phyloP scores from a whole-genome alignment of 2,113 vertebrate species.

The Siphamia tubifer region DNA sequence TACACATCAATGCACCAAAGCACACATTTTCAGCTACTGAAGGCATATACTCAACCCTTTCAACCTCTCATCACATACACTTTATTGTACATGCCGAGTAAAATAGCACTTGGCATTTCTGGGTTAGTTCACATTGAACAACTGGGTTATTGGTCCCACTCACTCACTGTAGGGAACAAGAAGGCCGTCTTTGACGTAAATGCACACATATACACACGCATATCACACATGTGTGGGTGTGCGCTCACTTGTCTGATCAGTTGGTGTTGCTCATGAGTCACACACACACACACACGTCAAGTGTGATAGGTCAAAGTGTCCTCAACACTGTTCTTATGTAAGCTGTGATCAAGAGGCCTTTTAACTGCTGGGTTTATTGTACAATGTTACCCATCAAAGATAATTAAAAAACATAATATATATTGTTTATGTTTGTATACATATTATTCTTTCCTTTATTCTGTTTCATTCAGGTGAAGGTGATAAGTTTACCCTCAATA shows the following conservation, averaged over 20 bases:
- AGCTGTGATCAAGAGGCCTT: neutral
- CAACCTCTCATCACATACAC: neutral
- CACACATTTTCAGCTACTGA: neutral
- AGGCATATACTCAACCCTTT: neutral
- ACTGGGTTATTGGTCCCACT: slow-evolving; percentile 14
- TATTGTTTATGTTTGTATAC: no score
- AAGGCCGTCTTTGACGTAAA: slow-evolving; percentile 3
- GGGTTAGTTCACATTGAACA: slow-evolving; percentile 49
- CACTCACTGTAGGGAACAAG: slow-evolving; percentile 4
- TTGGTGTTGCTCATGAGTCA: slow-evolving; percentile 1
- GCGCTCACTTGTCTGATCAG: neutral
- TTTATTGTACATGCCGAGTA: neutral
- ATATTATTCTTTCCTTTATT: no score
- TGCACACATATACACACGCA: neutral
- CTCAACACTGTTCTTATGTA: slow-evolving; percentile 14
- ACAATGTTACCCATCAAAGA: no score
- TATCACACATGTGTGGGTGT: neutral
- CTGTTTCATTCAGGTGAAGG: no score
- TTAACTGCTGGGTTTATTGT: no score
- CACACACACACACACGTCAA: slow-evolving; percentile 19
- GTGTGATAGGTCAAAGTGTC: slow-evolving; percentile 36
- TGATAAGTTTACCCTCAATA: no score
- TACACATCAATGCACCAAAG: slow-evolving; percentile 1
- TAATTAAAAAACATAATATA: no score
- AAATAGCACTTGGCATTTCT: slow-evolving; percentile 66